These are phyloP conservation scores for Drosophila suzukii DNA, from an alignment of 1,140 invertebrate genomes.

Conservation along the genomic window DNA sequence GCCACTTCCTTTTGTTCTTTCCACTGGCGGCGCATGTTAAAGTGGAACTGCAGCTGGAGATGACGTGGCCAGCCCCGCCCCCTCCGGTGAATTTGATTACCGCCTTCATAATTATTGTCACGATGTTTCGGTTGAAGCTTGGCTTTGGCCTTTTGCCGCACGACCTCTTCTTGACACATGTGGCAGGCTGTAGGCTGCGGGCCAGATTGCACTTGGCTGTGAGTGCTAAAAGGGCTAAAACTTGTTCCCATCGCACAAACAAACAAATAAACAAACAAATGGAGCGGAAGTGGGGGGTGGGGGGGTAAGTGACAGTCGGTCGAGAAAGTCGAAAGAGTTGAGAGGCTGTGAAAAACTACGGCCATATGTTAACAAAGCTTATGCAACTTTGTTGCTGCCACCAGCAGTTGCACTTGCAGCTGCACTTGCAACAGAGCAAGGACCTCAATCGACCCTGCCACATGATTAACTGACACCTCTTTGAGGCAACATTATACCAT, in stretches of 20 bases:
- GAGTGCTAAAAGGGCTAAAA: conserved; percentile 55
- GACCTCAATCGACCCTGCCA: conserved; percentile 20
- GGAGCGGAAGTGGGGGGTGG: conserved; percentile 21
- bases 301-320: conserved; percentile 23
- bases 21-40: conserved; percentile 69
- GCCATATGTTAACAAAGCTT: conserved; percentile 76
- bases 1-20: conserved; percentile 72
- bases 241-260: conserved; percentile 51
- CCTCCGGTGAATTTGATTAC: conserved; percentile 71
- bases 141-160: conserved; percentile 52
- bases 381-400: conserved; percentile 60
- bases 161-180: conserved; percentile 41
- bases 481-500: conserved; percentile 35
- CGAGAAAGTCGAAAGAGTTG: background rate
- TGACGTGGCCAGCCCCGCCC: background rate
- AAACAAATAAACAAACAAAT: conserved; percentile 64
- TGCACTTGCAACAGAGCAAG: conserved; percentile 5
- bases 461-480: conserved; percentile 29
- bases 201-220: conserved; percentile 67
- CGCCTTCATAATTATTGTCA: conserved; percentile 75
- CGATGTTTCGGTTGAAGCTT: conserved; percentile 30
- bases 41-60: conserved; percentile 55
- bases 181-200: conserved; percentile 18
- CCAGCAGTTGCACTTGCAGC: conserved; percentile 16
- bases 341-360: conserved; percentile 37